Conservation (phyloP, 2,888 invertebrate species). For the Sussaba pulchella region DNA sequence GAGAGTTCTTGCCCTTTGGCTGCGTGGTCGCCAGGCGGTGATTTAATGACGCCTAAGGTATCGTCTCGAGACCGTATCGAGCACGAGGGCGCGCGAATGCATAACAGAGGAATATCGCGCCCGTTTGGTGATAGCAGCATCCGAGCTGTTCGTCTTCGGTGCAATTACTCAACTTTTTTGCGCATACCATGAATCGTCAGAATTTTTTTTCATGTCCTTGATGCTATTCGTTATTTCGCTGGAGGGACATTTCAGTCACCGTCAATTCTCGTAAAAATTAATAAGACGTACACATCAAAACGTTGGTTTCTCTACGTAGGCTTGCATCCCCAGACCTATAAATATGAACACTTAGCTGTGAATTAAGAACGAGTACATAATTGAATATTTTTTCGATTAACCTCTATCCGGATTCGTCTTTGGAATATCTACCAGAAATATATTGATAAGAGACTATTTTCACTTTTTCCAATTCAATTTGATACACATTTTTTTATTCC, state of each 20-base stretch:
- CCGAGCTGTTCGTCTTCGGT: background rate
- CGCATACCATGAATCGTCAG: background rate
- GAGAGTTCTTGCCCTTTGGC: constrained; percentile 62
- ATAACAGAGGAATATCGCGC: constrained; percentile 9
- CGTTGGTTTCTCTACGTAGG: constrained; percentile 5
- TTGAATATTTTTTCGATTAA: no score
- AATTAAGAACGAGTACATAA: no score
- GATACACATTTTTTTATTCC: no score
- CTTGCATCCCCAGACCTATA: no score
- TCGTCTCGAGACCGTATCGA: constrained; percentile 34
- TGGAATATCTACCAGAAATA: no score
- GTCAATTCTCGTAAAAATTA: constrained; percentile 26
- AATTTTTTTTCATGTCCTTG: background rate
- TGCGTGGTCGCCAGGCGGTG: constrained; percentile 5
- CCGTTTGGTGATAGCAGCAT: background rate
- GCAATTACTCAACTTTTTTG: background rate
- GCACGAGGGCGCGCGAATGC: background rate
- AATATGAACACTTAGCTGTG: no score
- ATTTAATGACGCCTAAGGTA: constrained; percentile 74
- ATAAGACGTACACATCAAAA: background rate
- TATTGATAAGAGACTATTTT: no score
- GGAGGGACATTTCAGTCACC: background rate
- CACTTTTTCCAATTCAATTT: no score
- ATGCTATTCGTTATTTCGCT: constrained; percentile 3
- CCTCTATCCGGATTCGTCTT: no score